These are phyloP conservation scores for Heliocidaris erythrogramma DNA, from an alignment of 35 echinoderm and acorn worm genomes.

Conservation along the genomic window DNA sequence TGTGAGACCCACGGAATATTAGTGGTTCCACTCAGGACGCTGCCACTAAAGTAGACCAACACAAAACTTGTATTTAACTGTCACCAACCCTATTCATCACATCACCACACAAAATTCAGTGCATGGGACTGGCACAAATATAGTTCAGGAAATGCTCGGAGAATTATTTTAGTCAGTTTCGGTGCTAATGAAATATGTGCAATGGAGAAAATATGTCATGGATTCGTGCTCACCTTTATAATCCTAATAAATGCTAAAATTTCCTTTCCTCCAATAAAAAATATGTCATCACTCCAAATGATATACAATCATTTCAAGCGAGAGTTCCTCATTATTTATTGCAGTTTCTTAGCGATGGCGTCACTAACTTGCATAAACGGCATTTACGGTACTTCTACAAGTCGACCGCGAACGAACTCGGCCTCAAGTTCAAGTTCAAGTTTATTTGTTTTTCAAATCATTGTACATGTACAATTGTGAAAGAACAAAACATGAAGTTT, in stretches of 20 bases:
- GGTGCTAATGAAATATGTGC: not conserved
- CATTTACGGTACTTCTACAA: not conserved
- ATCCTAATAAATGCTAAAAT: not conserved
- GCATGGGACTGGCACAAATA: not conserved
- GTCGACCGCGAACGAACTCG: not conserved
- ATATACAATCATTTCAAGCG: not conserved
- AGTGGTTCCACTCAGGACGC: too few species aligned
- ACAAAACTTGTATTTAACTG: too few species aligned
- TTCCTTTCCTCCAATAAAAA: not conserved
- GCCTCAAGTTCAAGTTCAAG: not conserved
- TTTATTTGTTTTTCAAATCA: too few species aligned
- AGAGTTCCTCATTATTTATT: not conserved
- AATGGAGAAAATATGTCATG: not conserved
- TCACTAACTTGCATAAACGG: slow-evolving; percentile 10
- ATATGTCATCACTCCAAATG: not conserved
- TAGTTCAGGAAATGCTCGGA: not conserved
- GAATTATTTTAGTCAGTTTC: not conserved
- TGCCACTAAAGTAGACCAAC: too few species aligned
- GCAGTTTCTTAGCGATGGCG: slow-evolving; percentile 8
- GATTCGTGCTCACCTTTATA: not conserved
- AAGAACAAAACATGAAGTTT: too few species aligned
- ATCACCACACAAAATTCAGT: not conserved
- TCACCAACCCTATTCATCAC: not conserved
- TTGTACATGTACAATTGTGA: too few species aligned
- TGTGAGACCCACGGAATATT: too few species aligned